A percentile compares a stretch with the other conserved stretches of the same genome.
These are phyloP conservation scores for Meloidogyne floridensis DNA, from an alignment of 1,140 invertebrate genomes.

Conservation along the genomic window DNA sequence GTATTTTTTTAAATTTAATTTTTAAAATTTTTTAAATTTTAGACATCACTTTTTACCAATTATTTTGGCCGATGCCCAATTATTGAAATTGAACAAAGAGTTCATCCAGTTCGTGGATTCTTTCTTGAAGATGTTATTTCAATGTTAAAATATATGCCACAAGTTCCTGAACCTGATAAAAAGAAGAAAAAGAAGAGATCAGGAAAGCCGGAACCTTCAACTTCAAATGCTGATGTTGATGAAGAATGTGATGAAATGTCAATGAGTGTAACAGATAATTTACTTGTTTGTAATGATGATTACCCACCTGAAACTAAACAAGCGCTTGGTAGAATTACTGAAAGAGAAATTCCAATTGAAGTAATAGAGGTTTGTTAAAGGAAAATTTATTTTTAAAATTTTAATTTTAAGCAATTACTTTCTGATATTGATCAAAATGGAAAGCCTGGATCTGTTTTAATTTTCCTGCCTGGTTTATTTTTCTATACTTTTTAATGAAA, in stretches of 20 bases:
- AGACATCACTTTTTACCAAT: constrained; percentile 66
- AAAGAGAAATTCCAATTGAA: constrained; percentile 60
- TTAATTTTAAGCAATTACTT: constrained; percentile 46
- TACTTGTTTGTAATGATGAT: constrained; percentile 13
- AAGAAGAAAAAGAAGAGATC: constrained; percentile 43
- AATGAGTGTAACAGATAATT: constrained; percentile 12
- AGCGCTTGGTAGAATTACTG: constrained; percentile 50
- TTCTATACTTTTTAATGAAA: background rate
- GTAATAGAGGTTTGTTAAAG: constrained; percentile 52
- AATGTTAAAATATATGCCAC: constrained; percentile 54
- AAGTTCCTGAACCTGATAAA: constrained; percentile 32
- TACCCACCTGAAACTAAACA: constrained; percentile 39
- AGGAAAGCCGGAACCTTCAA: constrained; percentile 34
- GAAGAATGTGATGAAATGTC: constrained; percentile 38
- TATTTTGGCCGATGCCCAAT: constrained; percentile 67
- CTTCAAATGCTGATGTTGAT: constrained; percentile 38
- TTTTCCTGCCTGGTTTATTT: constrained; percentile 78
- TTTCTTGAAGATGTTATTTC: constrained; percentile 59
- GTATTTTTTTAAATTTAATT: constrained; percentile 36
- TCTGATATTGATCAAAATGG: constrained; percentile 54
- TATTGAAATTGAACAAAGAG: constrained; percentile 68
- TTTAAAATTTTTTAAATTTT: constrained; percentile 1
- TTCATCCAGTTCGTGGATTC: constrained; percentile 67
- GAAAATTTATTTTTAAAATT: background rate
- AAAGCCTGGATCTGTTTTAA: constrained; percentile 77